Percentiles rank a stretch among this genome's conserved stretches.
These are phyloP conservation scores for Schlechtendalia chinensis DNA, from an alignment of 1,140 invertebrate genomes.

Conservation along the genomic window DNA sequence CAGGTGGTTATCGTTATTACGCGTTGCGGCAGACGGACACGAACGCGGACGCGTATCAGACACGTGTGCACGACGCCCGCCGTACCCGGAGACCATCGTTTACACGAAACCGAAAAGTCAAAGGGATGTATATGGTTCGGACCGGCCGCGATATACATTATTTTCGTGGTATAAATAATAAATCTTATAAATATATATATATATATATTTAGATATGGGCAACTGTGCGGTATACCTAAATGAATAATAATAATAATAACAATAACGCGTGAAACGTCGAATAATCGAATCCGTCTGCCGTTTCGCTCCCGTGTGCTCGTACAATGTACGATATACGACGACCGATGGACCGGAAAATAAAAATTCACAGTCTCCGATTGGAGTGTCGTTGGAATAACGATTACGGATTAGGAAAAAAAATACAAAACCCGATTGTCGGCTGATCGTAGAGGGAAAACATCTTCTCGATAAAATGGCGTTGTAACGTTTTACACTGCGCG, in stretches of 20 bases:
- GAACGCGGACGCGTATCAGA: background rate
- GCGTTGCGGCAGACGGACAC: background rate
- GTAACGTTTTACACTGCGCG: background rate
- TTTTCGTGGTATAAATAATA: too few relatives aligned
- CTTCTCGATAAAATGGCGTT: constrained; percentile 16
- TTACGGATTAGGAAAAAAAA: background rate
- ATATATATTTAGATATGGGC: background rate
- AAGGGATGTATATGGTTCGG: background rate
- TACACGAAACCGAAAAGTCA: background rate
- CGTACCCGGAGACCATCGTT: too few relatives aligned
- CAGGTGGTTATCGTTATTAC: constrained; percentile 27
- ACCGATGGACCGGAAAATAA: constrained; percentile 32
- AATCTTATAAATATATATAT: background rate
- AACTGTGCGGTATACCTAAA: too few relatives aligned
- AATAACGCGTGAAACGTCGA: background rate
- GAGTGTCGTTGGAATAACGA: background rate
- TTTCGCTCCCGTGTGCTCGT: background rate
- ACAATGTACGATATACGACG: background rate
- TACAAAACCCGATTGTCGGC: background rate
- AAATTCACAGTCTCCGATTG: background rate
- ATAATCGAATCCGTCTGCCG: background rate
- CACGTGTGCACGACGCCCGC: background rate
- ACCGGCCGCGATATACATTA: background rate
- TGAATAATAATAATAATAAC: too few relatives aligned
- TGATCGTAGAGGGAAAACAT: background rate